A percentile compares a stretch with the other conserved stretches of the same genome.
phyloP scores from a whole-genome alignment of 2,888 invertebrate species.

The Diaprepes abbreviatus region DNA sequence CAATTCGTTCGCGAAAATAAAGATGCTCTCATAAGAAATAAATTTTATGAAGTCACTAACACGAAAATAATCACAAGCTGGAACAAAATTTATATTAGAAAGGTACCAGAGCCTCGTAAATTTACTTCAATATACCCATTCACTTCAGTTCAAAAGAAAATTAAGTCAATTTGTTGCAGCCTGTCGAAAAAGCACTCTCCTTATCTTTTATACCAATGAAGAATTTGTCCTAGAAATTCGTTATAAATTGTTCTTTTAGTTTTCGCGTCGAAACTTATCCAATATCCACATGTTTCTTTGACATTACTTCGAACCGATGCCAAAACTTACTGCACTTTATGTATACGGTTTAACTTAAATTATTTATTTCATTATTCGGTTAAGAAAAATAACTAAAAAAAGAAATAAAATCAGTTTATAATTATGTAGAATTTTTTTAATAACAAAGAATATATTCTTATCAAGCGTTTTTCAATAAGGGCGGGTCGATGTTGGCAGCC shows the following conservation, averaged over 20 bases:
- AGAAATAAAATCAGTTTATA: too few relatives aligned
- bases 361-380: constrained; percentile 6
- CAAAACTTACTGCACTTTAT: constrained; percentile 8
- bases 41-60: constrained; percentile 42
- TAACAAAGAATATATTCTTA: too few relatives aligned
- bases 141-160: constrained; percentile 47
- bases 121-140: constrained; percentile 39
- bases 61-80: constrained; percentile 43
- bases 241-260: constrained; percentile 56
- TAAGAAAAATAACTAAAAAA: too few relatives aligned
- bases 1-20: constrained; percentile 7
- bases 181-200: constrained; percentile 54
- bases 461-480: too few relatives aligned
- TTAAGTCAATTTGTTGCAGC: constrained; percentile 61
- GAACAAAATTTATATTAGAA: constrained; percentile 36
- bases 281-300: constrained; percentile 52
- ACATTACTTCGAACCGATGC: constrained; percentile 1
- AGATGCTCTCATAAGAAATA: constrained; percentile 19
- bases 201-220: constrained; percentile 59
- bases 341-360: background rate
- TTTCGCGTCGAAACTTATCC: constrained; percentile 58
- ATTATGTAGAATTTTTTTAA: too few relatives aligned
- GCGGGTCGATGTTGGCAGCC: too few relatives aligned
- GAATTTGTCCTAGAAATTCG: constrained; percentile 55
- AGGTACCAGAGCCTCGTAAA: constrained; percentile 37